These are phyloP conservation scores for Drosophila saltans DNA, from an alignment of 1,140 invertebrate species.

Conservation along the genomic window DNA sequence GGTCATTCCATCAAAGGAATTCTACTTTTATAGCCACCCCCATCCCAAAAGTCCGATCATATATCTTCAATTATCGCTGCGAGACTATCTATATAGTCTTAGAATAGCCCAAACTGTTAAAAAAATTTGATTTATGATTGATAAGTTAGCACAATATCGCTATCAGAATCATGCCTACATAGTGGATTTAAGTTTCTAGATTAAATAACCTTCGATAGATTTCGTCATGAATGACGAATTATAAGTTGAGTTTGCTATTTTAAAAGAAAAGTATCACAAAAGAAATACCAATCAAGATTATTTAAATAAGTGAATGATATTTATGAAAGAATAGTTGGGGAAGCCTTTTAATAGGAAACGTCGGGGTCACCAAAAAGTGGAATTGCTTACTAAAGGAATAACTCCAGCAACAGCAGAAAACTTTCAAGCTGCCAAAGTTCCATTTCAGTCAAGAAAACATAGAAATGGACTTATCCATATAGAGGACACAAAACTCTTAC, in stretches of 20 bases:
- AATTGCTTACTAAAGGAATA: too few relatives aligned
- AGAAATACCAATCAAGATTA: too few relatives aligned
- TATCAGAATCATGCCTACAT: neutral
- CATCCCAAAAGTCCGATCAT: conserved; percentile 2
- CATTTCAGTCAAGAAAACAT: too few relatives aligned
- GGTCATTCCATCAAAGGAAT: neutral
- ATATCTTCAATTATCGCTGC: conserved; percentile 5
- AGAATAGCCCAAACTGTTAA: conserved; percentile 9
- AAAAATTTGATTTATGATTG: conserved; percentile 4
- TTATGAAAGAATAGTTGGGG: too few relatives aligned
- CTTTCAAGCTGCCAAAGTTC: too few relatives aligned
- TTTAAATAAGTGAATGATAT: too few relatives aligned
- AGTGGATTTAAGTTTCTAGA: neutral
- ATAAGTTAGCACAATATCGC: conserved; percentile 4
- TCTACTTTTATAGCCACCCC: conserved; percentile 11
- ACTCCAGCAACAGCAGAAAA: too few relatives aligned
- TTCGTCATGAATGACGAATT: conserved; percentile 3
- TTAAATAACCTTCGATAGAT: neutral
- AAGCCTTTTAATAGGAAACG: too few relatives aligned
- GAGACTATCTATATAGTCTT: neutral
- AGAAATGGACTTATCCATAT: too few relatives aligned
- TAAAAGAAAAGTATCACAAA: too few relatives aligned
- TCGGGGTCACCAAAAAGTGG: too few relatives aligned
- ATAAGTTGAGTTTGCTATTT: neutral
- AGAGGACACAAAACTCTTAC: too few relatives aligned